phyloP scores from a whole-genome alignment of 1,140 invertebrate species.

The Sesamia nonagrioides region DNA sequence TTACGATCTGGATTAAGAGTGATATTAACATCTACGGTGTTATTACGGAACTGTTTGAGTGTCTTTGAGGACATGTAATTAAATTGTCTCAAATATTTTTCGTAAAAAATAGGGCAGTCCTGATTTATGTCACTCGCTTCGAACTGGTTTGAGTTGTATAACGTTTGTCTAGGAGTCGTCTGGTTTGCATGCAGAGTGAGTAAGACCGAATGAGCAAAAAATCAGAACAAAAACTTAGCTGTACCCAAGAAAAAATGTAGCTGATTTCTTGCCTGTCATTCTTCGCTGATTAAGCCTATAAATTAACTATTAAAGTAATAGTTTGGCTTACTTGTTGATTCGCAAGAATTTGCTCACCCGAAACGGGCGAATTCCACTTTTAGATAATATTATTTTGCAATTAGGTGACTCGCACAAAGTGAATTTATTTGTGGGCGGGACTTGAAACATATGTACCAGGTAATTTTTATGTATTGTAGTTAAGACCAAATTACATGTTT shows the following conservation, averaged over 20 bases:
- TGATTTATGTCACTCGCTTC: slow-evolving; percentile 29
- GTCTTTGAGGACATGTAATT: slow-evolving; percentile 48
- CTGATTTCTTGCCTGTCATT: slow-evolving; percentile 2
- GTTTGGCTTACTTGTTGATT: neutral
- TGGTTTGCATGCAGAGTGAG: slow-evolving; percentile 28
- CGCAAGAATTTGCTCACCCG: no score
- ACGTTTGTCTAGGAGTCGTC: slow-evolving; percentile 33
- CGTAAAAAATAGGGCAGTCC: slow-evolving; percentile 25
- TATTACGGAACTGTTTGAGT: slow-evolving; percentile 47
- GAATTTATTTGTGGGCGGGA: no score
- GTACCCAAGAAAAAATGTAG: neutral
- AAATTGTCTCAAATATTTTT: slow-evolving; percentile 38
- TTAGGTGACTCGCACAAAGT: neutral
- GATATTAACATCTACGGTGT: slow-evolving; percentile 45
- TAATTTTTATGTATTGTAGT: no score
- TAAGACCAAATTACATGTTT: no score
- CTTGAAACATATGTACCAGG: no score
- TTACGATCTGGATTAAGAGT: slow-evolving; percentile 45
- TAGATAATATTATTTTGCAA: no score
- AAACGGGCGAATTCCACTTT: no score
- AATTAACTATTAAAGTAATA: slow-evolving; percentile 8
- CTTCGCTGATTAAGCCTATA: slow-evolving; percentile 8
- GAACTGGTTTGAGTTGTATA: slow-evolving; percentile 16
- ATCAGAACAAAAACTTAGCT: neutral
- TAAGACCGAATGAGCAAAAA: slow-evolving; percentile 8